Conservation (phyloP, 2,113 vertebrate genomes). For the Solenodon paradoxus region DNA sequence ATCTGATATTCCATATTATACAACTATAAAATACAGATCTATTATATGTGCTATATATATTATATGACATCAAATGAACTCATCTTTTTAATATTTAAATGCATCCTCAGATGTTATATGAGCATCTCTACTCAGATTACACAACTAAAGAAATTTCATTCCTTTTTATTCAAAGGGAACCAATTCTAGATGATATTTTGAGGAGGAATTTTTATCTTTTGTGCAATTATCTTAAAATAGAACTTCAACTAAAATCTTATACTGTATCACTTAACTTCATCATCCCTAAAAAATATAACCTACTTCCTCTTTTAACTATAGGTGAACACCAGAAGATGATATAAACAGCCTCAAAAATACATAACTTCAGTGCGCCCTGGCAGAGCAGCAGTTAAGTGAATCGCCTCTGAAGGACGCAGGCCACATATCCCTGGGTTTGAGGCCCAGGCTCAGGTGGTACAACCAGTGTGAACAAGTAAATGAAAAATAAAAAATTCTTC, state of each 20-base stretch:
- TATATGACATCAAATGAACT: not conserved
- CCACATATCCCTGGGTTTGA: no score
- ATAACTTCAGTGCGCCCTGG: no score
- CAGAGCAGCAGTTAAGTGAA: no score
- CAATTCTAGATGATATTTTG: not conserved
- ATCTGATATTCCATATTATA: not conserved
- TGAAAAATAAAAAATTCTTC: no score
- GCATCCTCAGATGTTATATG: not conserved
- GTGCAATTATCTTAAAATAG: not conserved
- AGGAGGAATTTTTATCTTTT: not conserved
- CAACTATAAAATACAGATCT: not conserved
- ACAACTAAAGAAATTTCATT: not conserved
- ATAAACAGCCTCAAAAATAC: not conserved
- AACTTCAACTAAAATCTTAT: not conserved
- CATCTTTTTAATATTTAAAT: conserved; percentile 36
- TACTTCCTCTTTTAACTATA: not conserved
- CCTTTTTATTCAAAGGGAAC: not conserved
- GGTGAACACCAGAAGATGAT: not conserved
- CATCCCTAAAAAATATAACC: not conserved
- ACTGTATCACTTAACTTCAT: not conserved
- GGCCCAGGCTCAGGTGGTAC: no score
- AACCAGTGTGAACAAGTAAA: no score
- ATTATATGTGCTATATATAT: not conserved
- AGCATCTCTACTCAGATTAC: not conserved
- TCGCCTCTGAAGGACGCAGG: no score